A percentile compares a stretch with the other conserved stretches of the same genome.
Evolutionary conservation across 1,140 invertebrate species (phyloP).

Genomic region (Drosophila navojoa): DNA sequence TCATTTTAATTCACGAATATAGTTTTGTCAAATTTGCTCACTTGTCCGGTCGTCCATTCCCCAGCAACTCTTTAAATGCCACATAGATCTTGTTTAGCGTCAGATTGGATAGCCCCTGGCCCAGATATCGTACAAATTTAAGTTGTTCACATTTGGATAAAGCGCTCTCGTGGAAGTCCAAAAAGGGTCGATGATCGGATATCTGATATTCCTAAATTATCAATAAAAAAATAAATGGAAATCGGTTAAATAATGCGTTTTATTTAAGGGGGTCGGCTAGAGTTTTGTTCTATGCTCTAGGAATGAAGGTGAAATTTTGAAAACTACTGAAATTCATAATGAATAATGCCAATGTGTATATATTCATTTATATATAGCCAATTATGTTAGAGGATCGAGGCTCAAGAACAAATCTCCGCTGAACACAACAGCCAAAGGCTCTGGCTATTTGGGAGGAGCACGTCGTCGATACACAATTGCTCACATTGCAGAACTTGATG

Average conservation of each 20-base stretch:
- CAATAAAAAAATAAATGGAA: conserved; percentile 12
- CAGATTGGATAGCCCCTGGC: conserved; percentile 83
- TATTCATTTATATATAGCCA: conserved; percentile 20
- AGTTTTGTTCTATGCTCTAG: conserved; percentile 71
- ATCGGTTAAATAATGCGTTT: conserved; percentile 16
- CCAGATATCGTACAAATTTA: conserved; percentile 84
- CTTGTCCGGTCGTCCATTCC: conserved; percentile 73
- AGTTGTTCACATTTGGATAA: conserved; percentile 83
- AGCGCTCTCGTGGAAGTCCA: conserved; percentile 84
- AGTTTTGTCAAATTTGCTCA: conserved; percentile 39
- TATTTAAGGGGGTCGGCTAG: conserved; percentile 38
- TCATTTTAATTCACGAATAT: too few species aligned
- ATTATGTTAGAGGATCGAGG: conserved; percentile 10
- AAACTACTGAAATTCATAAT: conserved; percentile 20
- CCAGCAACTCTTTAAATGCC: conserved; percentile 77
- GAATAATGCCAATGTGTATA: conserved; percentile 53
- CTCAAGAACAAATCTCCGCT: conserved; percentile 73
- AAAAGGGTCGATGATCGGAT: conserved; percentile 84
- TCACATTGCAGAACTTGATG: conserved; percentile 84
- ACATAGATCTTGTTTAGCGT: conserved; percentile 83
- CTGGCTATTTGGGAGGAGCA: conserved; percentile 18
- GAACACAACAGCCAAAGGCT: conserved; percentile 28
- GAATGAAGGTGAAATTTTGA: conserved; percentile 69
- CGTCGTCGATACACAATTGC: conserved; percentile 68
- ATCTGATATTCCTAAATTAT: conserved; percentile 82